Evolutionary conservation across 23 tunicate species (phyloP).

Genomic region (Styela plicata): DNA sequence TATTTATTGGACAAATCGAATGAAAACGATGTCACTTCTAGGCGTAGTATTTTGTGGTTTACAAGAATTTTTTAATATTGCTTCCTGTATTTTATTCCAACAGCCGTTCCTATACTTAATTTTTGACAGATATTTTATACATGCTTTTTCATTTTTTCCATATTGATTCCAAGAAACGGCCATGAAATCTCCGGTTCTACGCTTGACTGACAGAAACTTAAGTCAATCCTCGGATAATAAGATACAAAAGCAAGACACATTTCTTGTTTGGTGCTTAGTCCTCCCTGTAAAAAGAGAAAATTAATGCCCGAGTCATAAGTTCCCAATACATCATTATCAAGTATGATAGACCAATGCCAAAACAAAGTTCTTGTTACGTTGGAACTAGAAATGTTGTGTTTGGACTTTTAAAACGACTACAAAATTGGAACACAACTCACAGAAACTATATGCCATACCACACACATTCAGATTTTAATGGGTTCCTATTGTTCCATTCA

Average conservation of each 20-base stretch:
- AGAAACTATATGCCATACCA: no score
- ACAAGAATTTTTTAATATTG: background rate
- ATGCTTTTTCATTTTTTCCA: background rate
- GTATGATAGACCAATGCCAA: no score
- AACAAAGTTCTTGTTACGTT: background rate
- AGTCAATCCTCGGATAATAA: constrained; percentile 21
- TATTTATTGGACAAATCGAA: no score
- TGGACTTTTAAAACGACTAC: background rate
- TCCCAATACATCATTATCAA: background rate
- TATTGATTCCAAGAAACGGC: background rate
- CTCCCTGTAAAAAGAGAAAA: constrained; percentile 22
- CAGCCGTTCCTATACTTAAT: no score
- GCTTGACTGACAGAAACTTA: background rate
- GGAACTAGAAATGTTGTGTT: background rate
- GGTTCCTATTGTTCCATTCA: no score
- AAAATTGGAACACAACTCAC: no score
- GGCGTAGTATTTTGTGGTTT: no score
- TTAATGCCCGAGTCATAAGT: background rate
- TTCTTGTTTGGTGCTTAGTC: constrained; percentile 17
- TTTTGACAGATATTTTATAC: background rate
- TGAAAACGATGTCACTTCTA: no score
- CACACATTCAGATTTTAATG: no score
- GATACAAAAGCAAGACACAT: constrained; percentile 32
- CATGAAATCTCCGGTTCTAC: background rate
- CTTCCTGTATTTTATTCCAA: background rate